Evolutionary conservation across 1,140 invertebrate genomes (phyloP), one percentile per base, ranked within the genome.

Genomic region (Pogonomyrmex californicus): DNA sequence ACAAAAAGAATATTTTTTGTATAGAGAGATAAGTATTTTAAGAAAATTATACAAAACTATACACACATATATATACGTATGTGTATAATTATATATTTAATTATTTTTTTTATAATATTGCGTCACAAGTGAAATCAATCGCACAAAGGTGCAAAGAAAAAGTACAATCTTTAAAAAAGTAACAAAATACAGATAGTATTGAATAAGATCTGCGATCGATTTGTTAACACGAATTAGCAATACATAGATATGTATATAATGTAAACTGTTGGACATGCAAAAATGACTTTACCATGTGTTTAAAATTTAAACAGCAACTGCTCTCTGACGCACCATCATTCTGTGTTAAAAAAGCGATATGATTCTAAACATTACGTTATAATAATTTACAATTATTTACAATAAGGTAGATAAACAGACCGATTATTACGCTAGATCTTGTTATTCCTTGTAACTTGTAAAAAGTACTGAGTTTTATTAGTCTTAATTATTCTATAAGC

Each of bases 401-500:
- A 49, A 83, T 63, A 75, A 88, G 78, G 12, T 82, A 77, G 77
- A 77, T 17, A 51, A 23, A 88, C 88, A 77, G 88, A 91, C 86
- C 90, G 89, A 92, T 93, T 93, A 94, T 91, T 92, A 92, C 93
- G 90, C 93, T 93, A 93, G 87, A 94, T 93, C 92, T 95, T 95
- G 94, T 95, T 95, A 95, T 95, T 94, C 92, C 92, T 95, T 95
- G 93, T 94, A 95, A 94, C 92, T 93, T 95, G 94, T 95, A 95
- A 95, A 95, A 95, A 95, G 94, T 95, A 95, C 94, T 95, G 94
- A 95, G 92, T 95, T 95, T 95, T 94, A 95, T 95, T 94, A 93
- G 93, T 93, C 93, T 94, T 94, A 94, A 95, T 78, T 93, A 93
- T 90, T 92, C 85, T 68, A 77, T 94, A 94, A 94, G 91, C 91